Conservation (phyloP, 2,888 invertebrate species). For the Oxystoma pomonae region DNA sequence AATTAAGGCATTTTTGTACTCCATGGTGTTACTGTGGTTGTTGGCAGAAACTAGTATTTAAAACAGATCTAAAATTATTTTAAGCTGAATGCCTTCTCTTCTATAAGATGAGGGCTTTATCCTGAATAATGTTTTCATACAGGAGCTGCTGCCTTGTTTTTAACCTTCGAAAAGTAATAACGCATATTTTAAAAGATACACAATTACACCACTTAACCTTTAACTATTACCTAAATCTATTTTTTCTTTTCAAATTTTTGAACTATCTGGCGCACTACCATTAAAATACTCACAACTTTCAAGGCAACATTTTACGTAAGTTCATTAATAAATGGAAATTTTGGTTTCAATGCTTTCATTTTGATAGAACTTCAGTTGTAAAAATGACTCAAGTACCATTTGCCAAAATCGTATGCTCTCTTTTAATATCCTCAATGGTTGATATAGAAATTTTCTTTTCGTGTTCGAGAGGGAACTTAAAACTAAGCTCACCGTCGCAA, state of each 20-base stretch:
- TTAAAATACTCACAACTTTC: neutral
- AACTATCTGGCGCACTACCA: neutral
- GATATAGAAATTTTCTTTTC: slow-evolving; percentile 46
- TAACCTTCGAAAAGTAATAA: no score
- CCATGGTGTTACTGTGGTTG: no score
- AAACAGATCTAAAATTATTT: no score
- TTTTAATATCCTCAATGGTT: slow-evolving; percentile 47
- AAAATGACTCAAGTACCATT: slow-evolving; percentile 20
- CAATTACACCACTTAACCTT: no score
- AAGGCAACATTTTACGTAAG: neutral
- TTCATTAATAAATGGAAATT: neutral
- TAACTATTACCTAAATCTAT: no score
- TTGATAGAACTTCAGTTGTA: neutral
- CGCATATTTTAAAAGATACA: no score
- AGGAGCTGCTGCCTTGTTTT: no score
- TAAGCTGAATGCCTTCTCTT: no score
- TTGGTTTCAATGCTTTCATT: slow-evolving; percentile 2
- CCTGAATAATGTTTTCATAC: no score
- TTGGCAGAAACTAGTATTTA: no score
- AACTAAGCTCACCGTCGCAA: slow-evolving; percentile 53
- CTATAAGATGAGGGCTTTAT: no score
- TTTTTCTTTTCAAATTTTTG: neutral
- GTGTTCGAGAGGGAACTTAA: slow-evolving; percentile 53
- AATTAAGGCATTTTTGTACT: no score
- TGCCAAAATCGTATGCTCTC: slow-evolving; percentile 39